phyloP scores from a whole-genome alignment of 2,113 vertebrate genomes.

The Aptenodytes patagonicus region DNA sequence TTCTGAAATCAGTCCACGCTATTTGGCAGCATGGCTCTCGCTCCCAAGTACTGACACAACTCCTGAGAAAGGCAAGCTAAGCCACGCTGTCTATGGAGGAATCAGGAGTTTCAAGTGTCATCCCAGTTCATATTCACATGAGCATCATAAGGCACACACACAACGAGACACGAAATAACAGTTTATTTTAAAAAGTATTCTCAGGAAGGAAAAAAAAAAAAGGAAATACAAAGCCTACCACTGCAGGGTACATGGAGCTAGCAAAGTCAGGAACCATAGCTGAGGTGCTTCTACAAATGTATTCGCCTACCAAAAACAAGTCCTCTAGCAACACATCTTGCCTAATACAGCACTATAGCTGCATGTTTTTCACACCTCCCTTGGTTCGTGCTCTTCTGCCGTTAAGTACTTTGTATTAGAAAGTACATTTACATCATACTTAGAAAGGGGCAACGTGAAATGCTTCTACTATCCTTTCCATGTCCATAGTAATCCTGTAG shows the following conservation, averaged over 20 bases:
- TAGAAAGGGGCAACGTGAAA: fast-evolving
- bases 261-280: not conserved
- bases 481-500: not conserved
- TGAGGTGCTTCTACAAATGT: not conserved
- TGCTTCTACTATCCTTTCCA: not conserved
- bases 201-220: not conserved
- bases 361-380: not conserved
- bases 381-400: fast-evolving
- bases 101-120: not conserved
- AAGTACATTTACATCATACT: not conserved
- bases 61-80: not conserved
- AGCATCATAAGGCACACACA: not conserved
- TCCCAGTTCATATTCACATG: fast-evolving
- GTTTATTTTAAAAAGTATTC: not conserved
- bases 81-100: fast-evolving
- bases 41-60: not conserved
- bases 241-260: no score
- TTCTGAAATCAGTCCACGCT: not conserved
- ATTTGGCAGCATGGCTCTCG: not conserved
- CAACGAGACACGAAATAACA: not conserved
- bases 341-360: fast-evolving
- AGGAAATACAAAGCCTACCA: not conserved
- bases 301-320: fast-evolving
- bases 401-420: not conserved
- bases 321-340: not conserved